Evolutionary conservation across 1,140 invertebrate species (phyloP), one percentile per base, ranked within the genome.

Genomic region (Thaumatotibia leucotreta): DNA sequence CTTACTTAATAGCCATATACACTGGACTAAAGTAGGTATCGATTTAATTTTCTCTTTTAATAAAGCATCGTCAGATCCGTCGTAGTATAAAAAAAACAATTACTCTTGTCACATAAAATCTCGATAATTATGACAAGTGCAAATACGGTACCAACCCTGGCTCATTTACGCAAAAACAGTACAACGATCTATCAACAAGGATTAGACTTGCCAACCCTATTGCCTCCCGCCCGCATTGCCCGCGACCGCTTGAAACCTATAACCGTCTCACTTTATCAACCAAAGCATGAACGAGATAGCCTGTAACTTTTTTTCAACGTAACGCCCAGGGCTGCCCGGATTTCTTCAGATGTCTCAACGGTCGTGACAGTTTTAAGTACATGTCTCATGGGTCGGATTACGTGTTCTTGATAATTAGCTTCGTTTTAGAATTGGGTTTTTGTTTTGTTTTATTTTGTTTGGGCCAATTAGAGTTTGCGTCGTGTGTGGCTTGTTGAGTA

Each of bases 301-400:
- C 23, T 10, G 22, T n/a, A 11, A 50, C 20, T 23, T 54, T 54
- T 54, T 54, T 54, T 54, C 50, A n/a, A n/a, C n/a, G n/a, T n/a
- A n/a, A n/a, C n/a, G n/a, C 49, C 49, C 50, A 54, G 50, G 50
- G 50, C 17, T 54, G 50, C 23, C 50, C 11, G 22, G 50, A 29
- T 27, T 54, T 54, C 50, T 54, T 54, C n/a, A 23, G 23, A n/a
- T 49, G 17, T n/a, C n/a, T n/a, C n/a, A n/a, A n/a, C n/a, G n/a
- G n/a, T 50, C 50, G 50, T 54, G 50, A 54, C 50, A 54, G 23
- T 54, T 54, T 54, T 54, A 54, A 54, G 50, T 54, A 54, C 50
- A 23, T 24, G 50, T 24, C 50, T 24, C 50, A 23, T 52, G 50
- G 50, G 50, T 52, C 50, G 50, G 11, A 54, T 54, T 54, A 54